These are phyloP conservation scores for Dissostichus mawsoni DNA, from an alignment of 2,113 vertebrate species.

Conservation along the genomic window DNA sequence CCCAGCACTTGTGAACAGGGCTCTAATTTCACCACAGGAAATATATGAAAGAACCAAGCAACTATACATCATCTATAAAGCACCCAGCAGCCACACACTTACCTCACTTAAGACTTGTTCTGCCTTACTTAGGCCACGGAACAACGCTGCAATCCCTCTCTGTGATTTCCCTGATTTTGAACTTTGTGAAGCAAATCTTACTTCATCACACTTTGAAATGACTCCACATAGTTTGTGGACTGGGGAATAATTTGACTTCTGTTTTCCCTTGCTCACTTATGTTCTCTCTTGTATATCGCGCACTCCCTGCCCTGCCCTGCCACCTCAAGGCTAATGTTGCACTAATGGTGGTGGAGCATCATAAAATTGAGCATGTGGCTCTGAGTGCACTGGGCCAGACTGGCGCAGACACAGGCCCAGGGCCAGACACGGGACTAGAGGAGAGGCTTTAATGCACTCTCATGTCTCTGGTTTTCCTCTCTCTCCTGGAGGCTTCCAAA, in stretches of 20 bases:
- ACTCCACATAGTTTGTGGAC: background rate
- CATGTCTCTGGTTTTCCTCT: conserved; percentile 81
- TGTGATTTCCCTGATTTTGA: conserved; percentile 41
- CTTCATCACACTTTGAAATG: conserved; percentile 28
- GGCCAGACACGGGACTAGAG: conserved; percentile 63
- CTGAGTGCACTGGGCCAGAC: conserved; percentile 62
- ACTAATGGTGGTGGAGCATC: conserved; percentile 58
- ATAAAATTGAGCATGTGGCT: conserved; percentile 71
- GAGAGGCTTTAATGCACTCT: conserved; percentile 71
- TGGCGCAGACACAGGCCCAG: conserved; percentile 52
- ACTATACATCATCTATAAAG: conserved; percentile 84
- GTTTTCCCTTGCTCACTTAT: conserved; percentile 6
- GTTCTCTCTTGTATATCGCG: background rate
- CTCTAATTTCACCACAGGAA: conserved; percentile 82
- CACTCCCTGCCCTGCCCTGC: background rate
- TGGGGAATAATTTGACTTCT: background rate
- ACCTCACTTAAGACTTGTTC: conserved; percentile 55
- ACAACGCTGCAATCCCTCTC: conserved; percentile 39
- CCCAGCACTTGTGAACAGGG: conserved; percentile 62
- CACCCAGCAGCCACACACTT: conserved; percentile 63
- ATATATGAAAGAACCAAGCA: conserved; percentile 82
- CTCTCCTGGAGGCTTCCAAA: conserved; percentile 61
- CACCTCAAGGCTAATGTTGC: conserved; percentile 57
- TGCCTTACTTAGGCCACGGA: conserved; percentile 22
- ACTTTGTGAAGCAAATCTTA: conserved; percentile 21